Base-by-base conservation (phyloP, 2,888 invertebrate species). In the Agapostemon virescens region DNA sequence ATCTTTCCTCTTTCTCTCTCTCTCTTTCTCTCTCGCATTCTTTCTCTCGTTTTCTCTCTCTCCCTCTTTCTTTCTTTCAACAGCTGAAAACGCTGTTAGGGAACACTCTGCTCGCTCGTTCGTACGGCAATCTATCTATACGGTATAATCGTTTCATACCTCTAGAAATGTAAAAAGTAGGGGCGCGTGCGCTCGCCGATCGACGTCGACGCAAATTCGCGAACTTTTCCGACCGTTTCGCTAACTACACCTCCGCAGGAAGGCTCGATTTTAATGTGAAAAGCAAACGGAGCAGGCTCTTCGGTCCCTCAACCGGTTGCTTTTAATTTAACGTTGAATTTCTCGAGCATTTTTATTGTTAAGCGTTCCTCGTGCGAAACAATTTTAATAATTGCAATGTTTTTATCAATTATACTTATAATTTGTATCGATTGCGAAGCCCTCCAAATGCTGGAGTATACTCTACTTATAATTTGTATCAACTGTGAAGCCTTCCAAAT, bases 91-190 rank as follows among this genome's bases (percentile, higher is more conserved):
- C 71, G 49, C 67, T 49, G 49, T n/a, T 74, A 78, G 81, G 79
- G 36, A 67, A 77, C 80, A 77, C 81, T 67, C 74, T 69, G 79
- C 69, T 82, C 83, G 85, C 73, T 82, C 77, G 69, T 85, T 86
- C 78, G 74, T 84, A 80, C 84, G 79, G 79, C 83, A 77, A 85
- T 55, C 79, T 85, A 87, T 71, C 75, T 84, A 83, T 79, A 79
- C 68, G 61, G 79, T 81, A 55, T 26, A 79, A 84, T 68, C 55
- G 55, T 79, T 73, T 76, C 64, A 74, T 69, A 79, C 66, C 73
- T 72, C 85, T 75, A 75, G 83, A 81, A 77, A 82, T 86, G 83
- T 86, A 86, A 85, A 86, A 86, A 86, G 80, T 82, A 36, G 69
- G 79, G 74, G 42, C 67, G 71, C 70, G 81, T 84, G 40, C 52